phyloP scores from a whole-genome alignment of 2,113 vertebrate species.

The Perca schrenkii region DNA sequence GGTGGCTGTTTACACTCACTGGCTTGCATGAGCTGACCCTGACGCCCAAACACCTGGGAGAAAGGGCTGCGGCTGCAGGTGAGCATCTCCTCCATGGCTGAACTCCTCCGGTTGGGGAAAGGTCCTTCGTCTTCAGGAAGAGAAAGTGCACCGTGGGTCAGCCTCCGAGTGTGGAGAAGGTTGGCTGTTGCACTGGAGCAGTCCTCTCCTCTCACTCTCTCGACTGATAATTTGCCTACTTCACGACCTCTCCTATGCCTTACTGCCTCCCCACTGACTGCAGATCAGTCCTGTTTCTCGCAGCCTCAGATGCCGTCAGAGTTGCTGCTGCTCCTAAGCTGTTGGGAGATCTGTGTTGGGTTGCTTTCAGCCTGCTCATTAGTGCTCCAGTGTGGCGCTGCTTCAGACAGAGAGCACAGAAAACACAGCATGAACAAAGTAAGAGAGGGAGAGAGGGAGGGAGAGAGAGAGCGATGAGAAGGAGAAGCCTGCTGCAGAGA shows the following conservation, averaged over 20 bases:
- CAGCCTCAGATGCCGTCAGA: constrained; percentile 52
- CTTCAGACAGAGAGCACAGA: constrained; percentile 71
- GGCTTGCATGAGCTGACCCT: constrained; percentile 88
- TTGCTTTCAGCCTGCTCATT: constrained; percentile 63
- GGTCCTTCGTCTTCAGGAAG: constrained; percentile 36
- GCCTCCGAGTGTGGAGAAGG: constrained; percentile 25
- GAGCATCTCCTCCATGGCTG: constrained; percentile 84
- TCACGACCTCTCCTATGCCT: constrained; percentile 59
- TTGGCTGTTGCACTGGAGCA: constrained; percentile 18
- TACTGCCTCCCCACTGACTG: constrained; percentile 50
- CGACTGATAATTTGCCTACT: constrained; percentile 51
- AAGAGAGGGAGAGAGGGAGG: constrained; percentile 22
- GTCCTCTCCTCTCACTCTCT: constrained; percentile 24
- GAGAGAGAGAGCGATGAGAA: constrained; percentile 45
- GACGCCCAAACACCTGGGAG: constrained; percentile 87
- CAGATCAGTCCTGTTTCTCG: constrained; percentile 60
- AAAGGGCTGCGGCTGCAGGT: constrained; percentile 85
- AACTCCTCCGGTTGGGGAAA: constrained; percentile 16
- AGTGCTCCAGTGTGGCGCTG: constrained; percentile 66
- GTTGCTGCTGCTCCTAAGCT: constrained; percentile 57
- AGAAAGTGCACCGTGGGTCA: constrained; percentile 59
- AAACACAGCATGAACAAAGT: constrained; percentile 68
- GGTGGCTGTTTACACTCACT: constrained; percentile 78
- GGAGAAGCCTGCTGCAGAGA: constrained; percentile 73
- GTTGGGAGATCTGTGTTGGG: constrained; percentile 65